Conservation (phyloP, 2,113 vertebrate genomes). For the Cephalopterus ornatus region DNA sequence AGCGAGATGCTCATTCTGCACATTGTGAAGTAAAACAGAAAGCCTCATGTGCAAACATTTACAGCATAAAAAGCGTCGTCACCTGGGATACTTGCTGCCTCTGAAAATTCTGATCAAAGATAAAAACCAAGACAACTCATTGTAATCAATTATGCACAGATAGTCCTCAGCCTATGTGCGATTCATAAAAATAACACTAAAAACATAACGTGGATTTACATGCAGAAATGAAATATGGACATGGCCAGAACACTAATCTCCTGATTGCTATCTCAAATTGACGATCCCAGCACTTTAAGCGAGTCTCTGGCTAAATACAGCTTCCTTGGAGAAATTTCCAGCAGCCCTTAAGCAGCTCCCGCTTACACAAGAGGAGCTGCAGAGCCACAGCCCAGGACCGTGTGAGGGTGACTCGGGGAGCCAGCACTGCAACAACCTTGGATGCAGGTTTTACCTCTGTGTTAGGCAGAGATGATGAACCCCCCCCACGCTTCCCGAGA, state of each 20-base stretch:
- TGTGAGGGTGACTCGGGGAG: background rate
- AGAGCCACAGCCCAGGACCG: background rate
- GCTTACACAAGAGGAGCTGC: background rate
- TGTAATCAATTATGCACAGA: slow-evolving; percentile 56
- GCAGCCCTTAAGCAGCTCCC: background rate
- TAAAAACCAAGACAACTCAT: slow-evolving; percentile 56
- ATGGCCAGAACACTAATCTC: slow-evolving; percentile 28
- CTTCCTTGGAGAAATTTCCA: background rate
- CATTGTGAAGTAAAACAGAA: slow-evolving; percentile 30
- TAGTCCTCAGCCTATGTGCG: background rate
- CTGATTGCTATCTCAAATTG: background rate
- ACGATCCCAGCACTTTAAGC: background rate
- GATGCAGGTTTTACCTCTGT: accelerated
- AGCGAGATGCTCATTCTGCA: slow-evolving; percentile 1
- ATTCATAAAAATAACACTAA: slow-evolving; percentile 44
- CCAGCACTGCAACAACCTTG: background rate
- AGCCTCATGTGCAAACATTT: slow-evolving; percentile 49
- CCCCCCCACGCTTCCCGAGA: background rate
- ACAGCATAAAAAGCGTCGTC: background rate
- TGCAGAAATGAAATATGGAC: slow-evolving; percentile 23
- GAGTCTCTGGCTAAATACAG: background rate
- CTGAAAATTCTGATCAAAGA: slow-evolving; percentile 58
- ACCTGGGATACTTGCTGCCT: slow-evolving; percentile 53
- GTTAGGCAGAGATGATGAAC: background rate
- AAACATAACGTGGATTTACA: slow-evolving; percentile 19